Evolutionary conservation across 2,888 invertebrate species (phyloP).

Genomic region (Limnephilus lunatus): DNA sequence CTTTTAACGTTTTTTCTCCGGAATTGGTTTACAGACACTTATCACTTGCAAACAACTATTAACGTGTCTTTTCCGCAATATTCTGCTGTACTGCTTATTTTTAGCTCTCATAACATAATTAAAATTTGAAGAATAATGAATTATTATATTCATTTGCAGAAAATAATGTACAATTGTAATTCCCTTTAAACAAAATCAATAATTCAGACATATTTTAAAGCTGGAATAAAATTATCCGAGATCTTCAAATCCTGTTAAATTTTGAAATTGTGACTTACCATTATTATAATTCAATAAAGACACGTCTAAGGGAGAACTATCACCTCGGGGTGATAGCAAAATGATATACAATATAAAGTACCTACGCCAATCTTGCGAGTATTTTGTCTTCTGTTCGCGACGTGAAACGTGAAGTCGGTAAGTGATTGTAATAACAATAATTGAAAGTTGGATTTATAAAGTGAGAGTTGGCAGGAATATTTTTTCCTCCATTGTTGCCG

Average conservation of each 20-base stretch:
- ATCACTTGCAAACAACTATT: no score
- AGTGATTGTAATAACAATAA: neutral
- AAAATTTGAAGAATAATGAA: no score
- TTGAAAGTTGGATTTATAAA: neutral
- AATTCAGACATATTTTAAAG: neutral
- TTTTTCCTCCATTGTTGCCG: constrained; percentile 25
- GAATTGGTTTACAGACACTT: no score
- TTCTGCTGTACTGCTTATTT: no score
- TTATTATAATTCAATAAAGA: neutral
- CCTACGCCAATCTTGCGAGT: neutral
- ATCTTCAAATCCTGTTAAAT: neutral
- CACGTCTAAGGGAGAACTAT: neutral
- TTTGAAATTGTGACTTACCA: neutral
- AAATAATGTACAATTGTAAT: no score
- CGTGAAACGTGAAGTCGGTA: neutral
- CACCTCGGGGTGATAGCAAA: neutral
- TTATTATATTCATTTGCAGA: no score
- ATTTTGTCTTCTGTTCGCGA: neutral
- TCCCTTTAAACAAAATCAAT: no score
- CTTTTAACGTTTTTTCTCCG: no score
- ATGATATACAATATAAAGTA: no score
- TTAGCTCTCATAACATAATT: no score
- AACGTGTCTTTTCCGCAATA: no score
- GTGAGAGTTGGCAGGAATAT: neutral
- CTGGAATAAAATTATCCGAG: neutral